Conservation (phyloP, 2,888 invertebrate species). For the Craniophora ligustri region DNA sequence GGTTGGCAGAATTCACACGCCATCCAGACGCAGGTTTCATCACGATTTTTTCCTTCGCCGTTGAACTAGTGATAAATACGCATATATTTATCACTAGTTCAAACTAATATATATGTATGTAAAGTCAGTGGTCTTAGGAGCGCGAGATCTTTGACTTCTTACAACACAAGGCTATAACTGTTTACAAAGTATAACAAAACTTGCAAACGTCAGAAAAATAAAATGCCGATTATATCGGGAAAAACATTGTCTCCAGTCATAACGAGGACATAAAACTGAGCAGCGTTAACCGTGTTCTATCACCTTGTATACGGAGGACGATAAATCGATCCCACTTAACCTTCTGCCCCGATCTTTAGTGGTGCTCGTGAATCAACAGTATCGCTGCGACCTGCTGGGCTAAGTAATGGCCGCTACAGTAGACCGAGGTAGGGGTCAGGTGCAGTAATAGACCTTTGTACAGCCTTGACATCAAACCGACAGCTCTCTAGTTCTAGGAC, state of each 20-base stretch:
- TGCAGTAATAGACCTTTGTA: conserved; percentile 1
- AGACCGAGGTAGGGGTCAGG: no score
- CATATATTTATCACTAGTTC: no score
- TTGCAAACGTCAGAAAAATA: background rate
- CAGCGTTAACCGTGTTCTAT: background rate
- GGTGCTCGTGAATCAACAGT: conserved; percentile 30
- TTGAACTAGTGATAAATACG: no score
- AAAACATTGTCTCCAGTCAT: background rate
- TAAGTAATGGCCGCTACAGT: conserved; percentile 9
- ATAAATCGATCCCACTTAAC: conserved; percentile 25
- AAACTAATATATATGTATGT: no score
- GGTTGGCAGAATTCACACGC: no score
- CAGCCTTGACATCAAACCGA: background rate
- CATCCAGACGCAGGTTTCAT: no score
- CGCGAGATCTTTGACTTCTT: no score
- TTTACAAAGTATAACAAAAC: no score
- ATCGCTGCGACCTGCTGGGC: conserved; percentile 19
- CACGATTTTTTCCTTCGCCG: no score
- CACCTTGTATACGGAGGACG: conserved; percentile 9
- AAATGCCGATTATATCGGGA: background rate
- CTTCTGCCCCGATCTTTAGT: conserved; percentile 20
- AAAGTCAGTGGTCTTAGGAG: no score
- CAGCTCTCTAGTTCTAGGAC: background rate
- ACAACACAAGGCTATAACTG: no score
- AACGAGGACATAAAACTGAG: background rate